Evolutionary conservation across 2,888 invertebrate genomes (phyloP), one percentile per base, ranked within the genome.

Genomic region (Lasioglossum leucozonium): DNA sequence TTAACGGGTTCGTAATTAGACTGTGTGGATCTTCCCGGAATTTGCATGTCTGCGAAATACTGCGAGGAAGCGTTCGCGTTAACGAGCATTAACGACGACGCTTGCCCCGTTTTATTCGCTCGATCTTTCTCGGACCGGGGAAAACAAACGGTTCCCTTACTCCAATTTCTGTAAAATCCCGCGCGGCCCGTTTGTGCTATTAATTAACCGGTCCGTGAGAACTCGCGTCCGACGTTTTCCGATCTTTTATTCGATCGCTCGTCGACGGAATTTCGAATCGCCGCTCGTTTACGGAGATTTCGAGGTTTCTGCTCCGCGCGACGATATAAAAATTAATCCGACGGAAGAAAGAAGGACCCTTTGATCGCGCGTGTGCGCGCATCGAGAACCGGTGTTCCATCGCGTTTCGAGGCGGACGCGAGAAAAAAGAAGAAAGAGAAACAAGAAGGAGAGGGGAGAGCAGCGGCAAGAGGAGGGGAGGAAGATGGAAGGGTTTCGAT

Each of bases 71-170:
- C 55, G n/a, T 26, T 26, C 13, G 5, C 26, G 58, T 58, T 58
- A 58, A 58, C 58, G 26, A 58, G 58, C 58, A 58, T 58, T 13
- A 58, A 58, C 58, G 58, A 58, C 58, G 58, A 58, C 58, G 26
- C 34, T 65, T n/a, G n/a, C 1, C 34, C 34, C 22, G 5, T 65
- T 65, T 34, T 18, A 34, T 30, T 65, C 65, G 18, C 30, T 65
- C 30, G 65, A 42, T 65, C 65, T 67, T 67, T 34, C 44, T 34
- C 44, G 4, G 16, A 22, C 47, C 22, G 22, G 47, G 2, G 47
- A 18, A 65, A 34, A 65, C 34, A 3, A 65, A 65, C 16, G 16
- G 16, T 18, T 18, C 34, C 8, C 16, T 3, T 13, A 18, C 34
- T 1, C 34, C 10, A 34, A 16, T 34, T 65, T 10, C 18, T 2